Percentiles rank a stretch among this genome's conserved stretches.
Evolutionary conservation across 2,888 invertebrate species (phyloP).

Genomic region (Venustoraphidia nigricollis): DNA sequence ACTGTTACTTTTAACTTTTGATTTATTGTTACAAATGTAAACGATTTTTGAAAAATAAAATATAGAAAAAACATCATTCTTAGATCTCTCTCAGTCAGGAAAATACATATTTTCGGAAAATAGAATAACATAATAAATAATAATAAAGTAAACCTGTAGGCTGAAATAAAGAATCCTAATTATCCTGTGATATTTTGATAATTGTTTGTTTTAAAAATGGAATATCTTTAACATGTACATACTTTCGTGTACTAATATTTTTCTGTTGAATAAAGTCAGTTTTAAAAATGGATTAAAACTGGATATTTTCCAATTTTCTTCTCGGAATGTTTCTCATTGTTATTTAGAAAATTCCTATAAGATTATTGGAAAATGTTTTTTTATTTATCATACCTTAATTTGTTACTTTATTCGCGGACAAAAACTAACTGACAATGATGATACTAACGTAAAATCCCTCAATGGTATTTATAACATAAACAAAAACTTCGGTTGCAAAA

Average conservation of each 20-base stretch:
- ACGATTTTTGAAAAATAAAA: not conserved
- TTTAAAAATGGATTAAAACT: slow-evolving; percentile 6
- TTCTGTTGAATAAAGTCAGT: slow-evolving; percentile 9
- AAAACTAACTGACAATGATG: too few species aligned
- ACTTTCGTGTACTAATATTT: not conserved
- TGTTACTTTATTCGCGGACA: too few species aligned
- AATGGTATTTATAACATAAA: not conserved
- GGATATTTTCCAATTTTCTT: slow-evolving; percentile 20
- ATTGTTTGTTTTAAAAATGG: not conserved
- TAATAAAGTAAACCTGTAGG: too few species aligned
- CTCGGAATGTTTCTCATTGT: slow-evolving; percentile 16
- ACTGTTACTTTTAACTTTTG: slow-evolving; percentile 7
- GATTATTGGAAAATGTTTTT: slow-evolving; percentile 25
- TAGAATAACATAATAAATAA: too few species aligned
- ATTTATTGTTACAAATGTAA: slow-evolving; percentile 5
- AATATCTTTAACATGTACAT: not conserved
- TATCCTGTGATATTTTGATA: slow-evolving; percentile 1
- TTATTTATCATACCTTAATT: slow-evolving; percentile 17
- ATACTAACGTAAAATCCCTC: too few species aligned
- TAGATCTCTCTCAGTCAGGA: too few species aligned
- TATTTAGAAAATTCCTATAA: slow-evolving; percentile 17
- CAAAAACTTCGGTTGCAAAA: slow-evolving; percentile 4
- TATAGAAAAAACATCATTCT: too few species aligned
- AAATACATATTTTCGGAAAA: too few species aligned
- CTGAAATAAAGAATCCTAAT: slow-evolving; percentile 1